phyloP scores from a whole-genome alignment of 2,113 vertebrate species.

The Chaenocephalus aceratus region DNA sequence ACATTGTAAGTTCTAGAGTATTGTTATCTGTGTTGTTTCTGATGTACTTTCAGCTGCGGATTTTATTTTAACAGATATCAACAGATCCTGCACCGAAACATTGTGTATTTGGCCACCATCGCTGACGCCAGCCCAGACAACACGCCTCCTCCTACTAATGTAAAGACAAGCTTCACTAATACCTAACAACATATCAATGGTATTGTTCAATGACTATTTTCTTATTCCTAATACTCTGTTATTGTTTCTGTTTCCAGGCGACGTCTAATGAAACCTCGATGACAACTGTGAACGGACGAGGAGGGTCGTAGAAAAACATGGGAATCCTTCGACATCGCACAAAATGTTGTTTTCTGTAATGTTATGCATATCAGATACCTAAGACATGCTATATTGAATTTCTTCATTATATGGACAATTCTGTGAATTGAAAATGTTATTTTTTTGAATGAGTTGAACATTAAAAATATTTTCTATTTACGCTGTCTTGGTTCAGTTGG shows the following conservation, averaged over 20 bases:
- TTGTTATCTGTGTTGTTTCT: background rate
- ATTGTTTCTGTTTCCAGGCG: slow-evolving; percentile 53
- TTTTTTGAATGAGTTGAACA: background rate
- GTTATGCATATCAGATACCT: background rate
- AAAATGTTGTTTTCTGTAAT: background rate
- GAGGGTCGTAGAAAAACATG: background rate
- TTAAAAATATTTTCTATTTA: background rate
- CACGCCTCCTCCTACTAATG: slow-evolving; percentile 35
- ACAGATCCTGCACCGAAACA: slow-evolving; percentile 95
- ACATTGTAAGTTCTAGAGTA: too few species aligned
- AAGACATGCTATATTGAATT: background rate
- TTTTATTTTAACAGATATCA: slow-evolving; percentile 86
- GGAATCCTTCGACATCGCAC: background rate
- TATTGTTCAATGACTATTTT: too few species aligned
- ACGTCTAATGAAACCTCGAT: slow-evolving; percentile 24
- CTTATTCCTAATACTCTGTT: background rate
- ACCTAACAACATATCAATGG: too few species aligned
- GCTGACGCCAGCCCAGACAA: slow-evolving; percentile 87
- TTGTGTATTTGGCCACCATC: slow-evolving; percentile 95
- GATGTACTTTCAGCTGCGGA: background rate
- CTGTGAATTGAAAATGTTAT: background rate
- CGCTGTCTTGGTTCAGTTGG: too few species aligned
- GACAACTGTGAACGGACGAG: slow-evolving; percentile 22
- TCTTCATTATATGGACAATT: background rate
- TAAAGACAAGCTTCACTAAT: slow-evolving; percentile 18